Conservation (phyloP, 2,797 vertebrate species). For the Linurgus olivaceus region DNA sequence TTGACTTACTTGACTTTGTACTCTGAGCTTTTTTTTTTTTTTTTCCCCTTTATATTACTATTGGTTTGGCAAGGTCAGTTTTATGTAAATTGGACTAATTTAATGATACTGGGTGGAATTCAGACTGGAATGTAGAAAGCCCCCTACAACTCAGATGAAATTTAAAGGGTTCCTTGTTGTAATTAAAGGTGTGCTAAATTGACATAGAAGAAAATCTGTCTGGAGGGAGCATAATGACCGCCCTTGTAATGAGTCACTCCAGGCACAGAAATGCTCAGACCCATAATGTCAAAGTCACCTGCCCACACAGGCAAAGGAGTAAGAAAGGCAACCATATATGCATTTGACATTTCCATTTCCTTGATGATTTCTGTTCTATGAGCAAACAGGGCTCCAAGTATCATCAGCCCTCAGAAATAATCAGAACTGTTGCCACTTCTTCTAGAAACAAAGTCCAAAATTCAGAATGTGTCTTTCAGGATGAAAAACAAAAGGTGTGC, state of each 20-base stretch:
- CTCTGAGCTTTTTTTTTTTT: not conserved
- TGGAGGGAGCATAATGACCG: not conserved
- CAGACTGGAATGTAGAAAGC: not conserved
- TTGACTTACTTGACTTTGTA: not conserved
- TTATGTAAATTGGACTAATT: slow-evolving; percentile 24
- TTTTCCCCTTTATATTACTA: not conserved
- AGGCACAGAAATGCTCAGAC: not conserved
- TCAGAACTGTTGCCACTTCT: not conserved
- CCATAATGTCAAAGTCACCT: not conserved
- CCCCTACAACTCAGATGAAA: not conserved
- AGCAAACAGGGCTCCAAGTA: not conserved
- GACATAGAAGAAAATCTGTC: slow-evolving; percentile 4
- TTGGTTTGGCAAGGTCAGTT: not conserved
- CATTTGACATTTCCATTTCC: not conserved
- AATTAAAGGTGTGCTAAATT: slow-evolving; percentile 35
- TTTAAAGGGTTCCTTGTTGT: slow-evolving; percentile 12
- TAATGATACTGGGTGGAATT: slow-evolving; percentile 26
- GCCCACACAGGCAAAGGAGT: not conserved
- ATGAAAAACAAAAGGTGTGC: not conserved
- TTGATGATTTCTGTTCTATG: not conserved
- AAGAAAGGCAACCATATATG: not conserved
- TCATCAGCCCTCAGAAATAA: not conserved
- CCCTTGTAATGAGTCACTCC: not conserved
- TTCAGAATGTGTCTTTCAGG: not conserved
- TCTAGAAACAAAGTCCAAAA: not conserved